Evolutionary conservation across 2,888 invertebrate species (phyloP).

Genomic region (Andrena dorsata): DNA sequence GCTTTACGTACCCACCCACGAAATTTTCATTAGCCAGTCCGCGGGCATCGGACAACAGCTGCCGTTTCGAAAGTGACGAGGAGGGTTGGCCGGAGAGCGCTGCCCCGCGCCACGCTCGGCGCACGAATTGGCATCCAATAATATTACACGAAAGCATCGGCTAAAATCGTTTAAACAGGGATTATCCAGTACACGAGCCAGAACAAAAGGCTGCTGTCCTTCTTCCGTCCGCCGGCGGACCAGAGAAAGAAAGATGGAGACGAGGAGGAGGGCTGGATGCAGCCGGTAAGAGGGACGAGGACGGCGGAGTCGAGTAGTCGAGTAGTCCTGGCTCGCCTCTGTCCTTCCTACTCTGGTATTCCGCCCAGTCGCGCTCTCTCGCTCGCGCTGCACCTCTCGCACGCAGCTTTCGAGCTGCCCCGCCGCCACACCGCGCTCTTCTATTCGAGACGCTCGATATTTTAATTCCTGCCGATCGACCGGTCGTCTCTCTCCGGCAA

Average conservation of each 20-base stretch:
- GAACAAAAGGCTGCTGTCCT: conserved; percentile 66
- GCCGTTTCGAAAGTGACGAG: conserved; percentile 1
- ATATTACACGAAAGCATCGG: conserved; percentile 33
- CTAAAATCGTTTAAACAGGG: conserved; percentile 65
- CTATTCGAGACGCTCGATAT: conserved; percentile 66
- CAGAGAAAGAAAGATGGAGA: conserved; percentile 7
- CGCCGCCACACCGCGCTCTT: conserved; percentile 22
- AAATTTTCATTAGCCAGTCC: conserved; percentile 25
- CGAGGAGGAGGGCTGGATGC: background rate
- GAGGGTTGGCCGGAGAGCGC: background rate
- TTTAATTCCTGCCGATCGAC: conserved; percentile 71
- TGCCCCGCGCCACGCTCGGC: conserved; percentile 1
- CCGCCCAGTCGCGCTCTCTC: background rate
- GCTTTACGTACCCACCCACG: background rate
- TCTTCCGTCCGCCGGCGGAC: conserved; percentile 25
- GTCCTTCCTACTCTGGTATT: background rate
- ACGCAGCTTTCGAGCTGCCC: conserved; percentile 27
- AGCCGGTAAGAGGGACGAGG: conserved; percentile 13
- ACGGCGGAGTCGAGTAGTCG: conserved; percentile 25
- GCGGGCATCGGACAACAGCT: conserved; percentile 9
- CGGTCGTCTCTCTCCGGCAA: conserved; percentile 32
- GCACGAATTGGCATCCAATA: conserved; percentile 21
- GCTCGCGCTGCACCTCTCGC: conserved; percentile 17
- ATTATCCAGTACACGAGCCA: conserved; percentile 65
- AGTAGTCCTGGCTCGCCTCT: conserved; percentile 4